A percentile compares a stretch with the other conserved stretches of the same genome.
Conservation (phyloP, 2,888 invertebrate genomes). For the Plusia festucae region DNA sequence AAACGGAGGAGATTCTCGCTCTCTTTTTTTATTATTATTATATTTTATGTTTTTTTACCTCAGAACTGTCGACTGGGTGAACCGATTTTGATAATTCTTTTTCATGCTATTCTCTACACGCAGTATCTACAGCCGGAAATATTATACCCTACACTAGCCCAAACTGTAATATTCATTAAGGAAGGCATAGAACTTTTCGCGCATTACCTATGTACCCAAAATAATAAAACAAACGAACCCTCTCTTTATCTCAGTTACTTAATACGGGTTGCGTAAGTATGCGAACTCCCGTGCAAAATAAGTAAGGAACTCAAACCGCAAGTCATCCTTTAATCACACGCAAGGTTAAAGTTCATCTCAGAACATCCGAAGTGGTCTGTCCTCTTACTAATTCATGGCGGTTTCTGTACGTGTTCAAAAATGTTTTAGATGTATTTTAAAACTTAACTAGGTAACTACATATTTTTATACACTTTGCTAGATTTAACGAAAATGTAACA, state of each 20-base stretch:
- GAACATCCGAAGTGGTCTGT: slow-evolving; percentile 40
- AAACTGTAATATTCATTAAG: slow-evolving; percentile 3
- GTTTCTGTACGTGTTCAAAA: slow-evolving; percentile 18
- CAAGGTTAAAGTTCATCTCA: slow-evolving; percentile 47
- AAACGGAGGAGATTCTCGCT: too few species aligned
- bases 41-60: too few species aligned
- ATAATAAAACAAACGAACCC: slow-evolving; percentile 28
- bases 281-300: slow-evolving; percentile 41
- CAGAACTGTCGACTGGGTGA: too few species aligned
- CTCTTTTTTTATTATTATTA: too few species aligned
- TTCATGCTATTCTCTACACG: background rate
- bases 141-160: background rate
- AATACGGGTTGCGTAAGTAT: slow-evolving; percentile 37
- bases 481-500: too few species aligned
- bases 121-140: background rate
- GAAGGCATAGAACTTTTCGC: background rate
- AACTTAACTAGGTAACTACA: background rate
- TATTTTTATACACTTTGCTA: too few species aligned
- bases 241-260: slow-evolving; percentile 27
- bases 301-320: slow-evolving; percentile 44
- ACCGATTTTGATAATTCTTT: background rate
- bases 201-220: slow-evolving; percentile 8
- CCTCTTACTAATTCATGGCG: slow-evolving; percentile 43
- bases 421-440: slow-evolving; percentile 39
- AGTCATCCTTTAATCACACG: slow-evolving; percentile 53